phyloP scores from a whole-genome alignment of 2,113 vertebrate genomes.

The Ammodytes dubius region DNA sequence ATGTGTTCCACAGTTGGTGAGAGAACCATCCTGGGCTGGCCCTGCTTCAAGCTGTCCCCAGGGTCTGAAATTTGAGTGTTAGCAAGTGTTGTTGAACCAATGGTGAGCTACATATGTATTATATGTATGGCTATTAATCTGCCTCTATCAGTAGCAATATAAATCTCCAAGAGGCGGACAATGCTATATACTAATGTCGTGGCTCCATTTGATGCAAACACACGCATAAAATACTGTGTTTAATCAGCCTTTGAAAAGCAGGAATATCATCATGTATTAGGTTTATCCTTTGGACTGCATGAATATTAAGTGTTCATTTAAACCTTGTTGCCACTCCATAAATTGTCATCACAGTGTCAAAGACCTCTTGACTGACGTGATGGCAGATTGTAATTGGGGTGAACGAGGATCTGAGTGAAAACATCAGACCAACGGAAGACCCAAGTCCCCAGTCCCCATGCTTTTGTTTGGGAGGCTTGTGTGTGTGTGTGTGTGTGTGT shows the following conservation, averaged over 20 bases:
- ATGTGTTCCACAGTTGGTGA: conserved; percentile 21
- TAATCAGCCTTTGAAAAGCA: conserved; percentile 62
- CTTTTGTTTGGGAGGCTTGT: conserved; percentile 63
- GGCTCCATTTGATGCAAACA: conserved; percentile 52
- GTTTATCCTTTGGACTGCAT: conserved; percentile 52
- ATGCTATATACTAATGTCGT: conserved; percentile 29
- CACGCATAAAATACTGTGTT: conserved; percentile 56
- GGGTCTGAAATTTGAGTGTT: conserved; percentile 47
- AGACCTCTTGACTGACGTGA: conserved; percentile 60
- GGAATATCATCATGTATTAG: conserved; percentile 59
- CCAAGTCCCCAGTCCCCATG: conserved; percentile 19
- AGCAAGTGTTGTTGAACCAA: conserved; percentile 39
- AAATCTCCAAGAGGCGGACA: conserved; percentile 45
- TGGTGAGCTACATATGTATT: conserved; percentile 22
- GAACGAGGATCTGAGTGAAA: conserved; percentile 55
- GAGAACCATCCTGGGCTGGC: conserved; percentile 20
- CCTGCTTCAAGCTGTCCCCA: conserved; percentile 35
- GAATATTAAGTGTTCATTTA: conserved; percentile 73
- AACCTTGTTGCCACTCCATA: conserved; percentile 54
- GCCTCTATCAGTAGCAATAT: conserved; percentile 52
- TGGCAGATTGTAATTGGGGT: conserved; percentile 65
- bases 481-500: too few species aligned
- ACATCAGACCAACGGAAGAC: conserved; percentile 31
- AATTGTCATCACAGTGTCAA: conserved; percentile 53
- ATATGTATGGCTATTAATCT: conserved; percentile 52